Evolutionary conservation across 2,113 vertebrate genomes (phyloP), one percentile per base, ranked within the genome.

Genomic region (Ciconia stormi): DNA sequence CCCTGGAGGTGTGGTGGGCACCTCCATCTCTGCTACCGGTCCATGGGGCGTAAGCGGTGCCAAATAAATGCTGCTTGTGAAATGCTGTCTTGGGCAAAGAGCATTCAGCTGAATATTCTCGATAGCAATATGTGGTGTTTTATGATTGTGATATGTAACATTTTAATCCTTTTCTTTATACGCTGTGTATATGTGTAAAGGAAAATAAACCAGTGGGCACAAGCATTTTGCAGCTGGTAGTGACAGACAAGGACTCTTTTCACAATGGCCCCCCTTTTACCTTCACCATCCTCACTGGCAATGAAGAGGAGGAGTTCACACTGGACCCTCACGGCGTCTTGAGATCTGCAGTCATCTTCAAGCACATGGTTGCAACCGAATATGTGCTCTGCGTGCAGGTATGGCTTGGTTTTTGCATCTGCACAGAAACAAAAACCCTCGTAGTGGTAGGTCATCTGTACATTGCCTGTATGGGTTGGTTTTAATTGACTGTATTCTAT

Each of bases 171-270:
- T 94, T 83, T 96, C 87, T 96, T 97, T 95, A 84, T 95, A 62
- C 19, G 0, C 87, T 97, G 78, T 97, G 83, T 96, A 47, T 89
- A 94, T 94, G 42, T 94, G 55, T 95, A 85, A 95, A 99, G 99
- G 99, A 99, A 98, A 99, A 99, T 97, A 99, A 99, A 91, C 99
- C 99, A 17, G 98, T 99, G 74, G 99, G 99, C 70, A 99, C 99
- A 91, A 99, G 99, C 97, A 98, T 99, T 97, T 96, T 99, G 91
- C 99, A 99, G 98, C 98, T 99, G 91, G 98, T 99, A 46, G 98
- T 99, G 97, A 98, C 98, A 36, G 99, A 99, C 98, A 98, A 98
- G 97, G 99, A 99, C 95, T 99, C 99, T 82, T 98, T 99, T 96
- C 99, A 99, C 97, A 99, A 99, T 27, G 99, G 99, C 36, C 99